A percentile compares a stretch with the other conserved stretches of the same genome.
phyloP scores from a whole-genome alignment of 2,797 vertebrate species.

The Melanotaenia maccullochi region DNA sequence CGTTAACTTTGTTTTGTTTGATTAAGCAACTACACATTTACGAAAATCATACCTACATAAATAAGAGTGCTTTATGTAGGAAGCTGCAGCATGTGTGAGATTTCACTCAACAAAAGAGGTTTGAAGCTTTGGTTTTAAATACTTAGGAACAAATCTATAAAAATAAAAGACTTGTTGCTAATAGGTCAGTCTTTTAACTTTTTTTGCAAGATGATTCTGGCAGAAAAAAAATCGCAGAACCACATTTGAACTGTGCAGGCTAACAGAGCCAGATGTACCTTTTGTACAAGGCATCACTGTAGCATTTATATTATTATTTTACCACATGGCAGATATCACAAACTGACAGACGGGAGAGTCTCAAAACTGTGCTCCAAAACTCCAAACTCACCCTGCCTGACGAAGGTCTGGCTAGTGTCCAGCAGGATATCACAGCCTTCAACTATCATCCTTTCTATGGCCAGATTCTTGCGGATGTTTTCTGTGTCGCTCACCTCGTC shows the following conservation, averaged over 20 bases:
- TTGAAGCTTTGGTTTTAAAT: not conserved
- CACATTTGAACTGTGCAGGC: not conserved
- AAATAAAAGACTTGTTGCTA: not conserved
- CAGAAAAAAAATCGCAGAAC: conserved; percentile 1
- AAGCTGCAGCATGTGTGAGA: not conserved
- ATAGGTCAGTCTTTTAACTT: not conserved
- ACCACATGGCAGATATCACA: conserved; percentile 25
- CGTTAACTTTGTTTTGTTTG: too few relatives aligned
- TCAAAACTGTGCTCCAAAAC: not conserved
- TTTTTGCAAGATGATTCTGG: conserved; percentile 4
- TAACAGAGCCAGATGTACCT: conserved; percentile 4
- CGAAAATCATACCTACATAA: too few relatives aligned
- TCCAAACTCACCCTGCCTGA: conserved; percentile 91
- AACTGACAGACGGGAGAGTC: conserved; percentile 6
- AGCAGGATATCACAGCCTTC: conserved; percentile 98
- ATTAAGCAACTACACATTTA: too few relatives aligned
- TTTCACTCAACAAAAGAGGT: not conserved
- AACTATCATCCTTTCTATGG: conserved; percentile 98
- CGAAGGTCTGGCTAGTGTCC: conserved; percentile 98
- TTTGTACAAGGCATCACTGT: not conserved
- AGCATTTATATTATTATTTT: conserved; percentile 19
- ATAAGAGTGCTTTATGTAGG: not conserved
- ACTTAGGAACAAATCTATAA: too few relatives aligned
- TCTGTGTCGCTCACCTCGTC: conserved; percentile 99
- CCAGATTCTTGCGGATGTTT: conserved; percentile 98